Evolutionary conservation across 2,888 invertebrate genomes (phyloP), one percentile per base, ranked within the genome.

Genomic region (Oeneis ivallda): DNA sequence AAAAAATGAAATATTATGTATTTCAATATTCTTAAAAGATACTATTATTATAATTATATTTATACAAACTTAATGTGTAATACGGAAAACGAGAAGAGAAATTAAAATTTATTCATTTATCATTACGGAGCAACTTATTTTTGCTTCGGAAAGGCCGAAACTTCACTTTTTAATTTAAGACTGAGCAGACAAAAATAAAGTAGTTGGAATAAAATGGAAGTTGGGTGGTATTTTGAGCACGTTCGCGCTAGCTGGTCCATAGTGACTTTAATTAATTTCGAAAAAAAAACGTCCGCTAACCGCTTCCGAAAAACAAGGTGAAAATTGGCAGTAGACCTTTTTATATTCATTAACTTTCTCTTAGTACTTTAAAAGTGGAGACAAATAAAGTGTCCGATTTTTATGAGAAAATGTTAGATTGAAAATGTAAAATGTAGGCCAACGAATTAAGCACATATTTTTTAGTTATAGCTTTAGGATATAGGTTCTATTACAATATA

Each of bases 201-300:
- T 75, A 79, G 76, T 81, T 81, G 78, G 81, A 86, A 72, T 70
- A 60, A 71, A 72, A 69, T 69, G 65, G 65, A 68, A 70, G 70
- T 78, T 76, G 70, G 78, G 84, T 84, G 65, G 86, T 87, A 87
- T 89, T 89, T 89, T 83, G 81, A 83, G 85, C 88, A 89, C 88
- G 89, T 87, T 77, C 83, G 74, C 75, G 76, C 77, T 73, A 74
- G 74, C 75, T 66, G 69, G 69, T 59, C 75, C 72, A 77, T 74
- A 77, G 80, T 77, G 81, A 84, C 82, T 85, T 87, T 87, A 86
- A 87, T 85, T 87, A 85, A 89, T 85, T 89, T 86, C 81, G 78
- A 74, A 76, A 86, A 86, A 87, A 76, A 69, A 63, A 43, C 47
- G 41, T 43, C 45, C 54, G 15, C 75, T 83, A 81, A 83, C 82